Evolutionary conservation across 2,888 invertebrate genomes (phyloP), one percentile per base, ranked within the genome.

Genomic region (Embidobia sp.): DNA sequence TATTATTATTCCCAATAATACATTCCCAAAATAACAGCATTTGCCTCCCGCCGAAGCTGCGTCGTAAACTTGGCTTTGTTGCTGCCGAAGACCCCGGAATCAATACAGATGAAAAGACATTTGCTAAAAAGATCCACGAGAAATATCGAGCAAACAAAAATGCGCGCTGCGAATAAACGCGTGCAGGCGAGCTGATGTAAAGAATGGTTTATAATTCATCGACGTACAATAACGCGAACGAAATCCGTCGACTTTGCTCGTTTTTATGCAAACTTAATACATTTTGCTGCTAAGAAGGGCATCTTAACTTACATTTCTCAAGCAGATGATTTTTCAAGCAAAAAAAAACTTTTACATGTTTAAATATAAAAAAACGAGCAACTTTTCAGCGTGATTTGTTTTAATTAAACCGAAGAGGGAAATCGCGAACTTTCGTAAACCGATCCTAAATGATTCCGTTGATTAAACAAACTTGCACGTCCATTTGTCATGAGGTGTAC

Each of bases 381-480:
- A n/a, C n/a, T n/a, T n/a, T n/a, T n/a, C n/a, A n/a, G n/a, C n/a
- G n/a, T n/a, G n/a, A n/a, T n/a, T n/a, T n/a, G n/a, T n/a, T n/a
- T n/a, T n/a, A n/a, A n/a, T n/a, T n/a, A n/a, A n/a, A n/a, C n/a
- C n/a, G n/a, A n/a, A n/a, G n/a, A n/a, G n/a, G n/a, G n/a, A n/a
- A n/a, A n/a, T n/a, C n/a, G n/a, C 26, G 1, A 55, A 40, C n/a
- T 40, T 55, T 37, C 37, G n/a, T 51, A 27, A 40, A 37, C 27
- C 16, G 27, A 18, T 55, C 26, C 15, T 55, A 27, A 48, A 61
- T 37, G 40, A 63, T 40, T 40, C 27, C 11, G 11, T n/a, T 19
- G 29, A 40, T 44, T 49, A 51, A 27, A 49, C 33, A 31, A 49
- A 42, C 42, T 64, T 63, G n/a, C n/a, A n/a, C 40, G 49, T 49